Evolutionary conservation across 2,888 invertebrate species (phyloP).

Genomic region (Harpalus rufipes): DNA sequence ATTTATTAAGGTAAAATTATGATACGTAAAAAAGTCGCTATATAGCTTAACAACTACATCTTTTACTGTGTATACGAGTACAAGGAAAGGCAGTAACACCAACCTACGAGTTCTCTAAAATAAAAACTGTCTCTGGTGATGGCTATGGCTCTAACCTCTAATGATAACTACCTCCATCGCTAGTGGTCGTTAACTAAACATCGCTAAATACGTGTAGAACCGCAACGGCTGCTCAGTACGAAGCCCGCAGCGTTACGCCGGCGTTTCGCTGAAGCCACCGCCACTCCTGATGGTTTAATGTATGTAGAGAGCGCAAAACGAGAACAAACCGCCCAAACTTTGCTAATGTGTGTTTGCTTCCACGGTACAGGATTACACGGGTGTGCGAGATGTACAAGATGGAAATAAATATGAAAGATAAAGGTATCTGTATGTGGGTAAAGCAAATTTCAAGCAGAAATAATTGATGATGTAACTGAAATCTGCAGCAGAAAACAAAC

Average conservation of each 20-base stretch:
- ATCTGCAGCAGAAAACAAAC: no score
- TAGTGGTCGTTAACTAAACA: slow-evolving; percentile 51
- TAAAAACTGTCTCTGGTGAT: not conserved
- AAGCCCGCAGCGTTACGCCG: slow-evolving; percentile 9
- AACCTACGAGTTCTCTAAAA: not conserved
- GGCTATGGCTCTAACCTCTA: not conserved
- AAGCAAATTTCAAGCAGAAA: no score
- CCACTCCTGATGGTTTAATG: slow-evolving; percentile 26
- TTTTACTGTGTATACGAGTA: no score
- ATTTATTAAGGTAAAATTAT: no score
- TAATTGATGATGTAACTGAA: no score
- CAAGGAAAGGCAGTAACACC: not conserved
- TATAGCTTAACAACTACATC: no score
- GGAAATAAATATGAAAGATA: not conserved
- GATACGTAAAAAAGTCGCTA: no score
- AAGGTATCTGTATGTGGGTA: not conserved
- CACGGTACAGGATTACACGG: slow-evolving; percentile 16
- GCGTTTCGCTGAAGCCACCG: not conserved
- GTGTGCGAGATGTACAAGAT: no score
- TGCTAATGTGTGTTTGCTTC: slow-evolving; percentile 56
- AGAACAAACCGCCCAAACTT: slow-evolving; percentile 62
- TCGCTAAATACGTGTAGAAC: slow-evolving; percentile 53
- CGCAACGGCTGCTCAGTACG: slow-evolving; percentile 37
- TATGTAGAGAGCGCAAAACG: slow-evolving; percentile 51
- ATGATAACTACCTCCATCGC: slow-evolving; percentile 30